A percentile compares a stretch with the other conserved stretches of the same genome.
Conservation (phyloP, 2,888 invertebrate species). For the Listrodromus nycthemerus region DNA sequence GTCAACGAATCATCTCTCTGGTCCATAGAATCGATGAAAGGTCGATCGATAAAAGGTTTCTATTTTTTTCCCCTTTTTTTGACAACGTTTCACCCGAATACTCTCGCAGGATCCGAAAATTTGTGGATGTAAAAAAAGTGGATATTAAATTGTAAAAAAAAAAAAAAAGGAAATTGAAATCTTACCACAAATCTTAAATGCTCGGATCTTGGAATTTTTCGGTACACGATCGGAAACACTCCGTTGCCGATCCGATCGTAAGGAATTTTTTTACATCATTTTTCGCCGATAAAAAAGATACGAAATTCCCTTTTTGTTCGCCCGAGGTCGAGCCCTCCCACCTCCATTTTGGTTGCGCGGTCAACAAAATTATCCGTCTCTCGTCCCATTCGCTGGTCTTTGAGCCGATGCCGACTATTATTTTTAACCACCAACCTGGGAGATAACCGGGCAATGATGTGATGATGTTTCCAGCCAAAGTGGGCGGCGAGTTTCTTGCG, state of each 20-base stretch:
- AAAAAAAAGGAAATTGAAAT: too few relatives aligned
- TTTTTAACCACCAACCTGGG: background rate
- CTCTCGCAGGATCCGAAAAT: too few relatives aligned
- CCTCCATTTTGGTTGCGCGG: background rate
- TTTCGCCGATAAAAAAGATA: background rate
- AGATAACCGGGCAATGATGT: constrained; percentile 22
- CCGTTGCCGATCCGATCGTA: background rate
- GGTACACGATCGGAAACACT: background rate
- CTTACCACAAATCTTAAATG: too few relatives aligned
- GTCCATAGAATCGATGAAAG: background rate
- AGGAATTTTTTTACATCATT: background rate
- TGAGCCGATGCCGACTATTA: constrained; percentile 17
- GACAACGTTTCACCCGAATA: too few relatives aligned
- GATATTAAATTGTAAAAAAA: too few relatives aligned
- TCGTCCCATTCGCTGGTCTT: background rate
- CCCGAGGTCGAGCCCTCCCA: background rate
- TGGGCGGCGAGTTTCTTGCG: background rate
- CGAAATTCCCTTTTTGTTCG: background rate
- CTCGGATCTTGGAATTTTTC: background rate
- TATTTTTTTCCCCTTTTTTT: too few relatives aligned
- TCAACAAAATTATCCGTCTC: background rate
- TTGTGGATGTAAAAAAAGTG: too few relatives aligned
- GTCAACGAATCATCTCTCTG: background rate
- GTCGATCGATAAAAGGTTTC: too few relatives aligned
- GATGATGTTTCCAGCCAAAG: constrained; percentile 14